Percentiles rank a stretch among this genome's conserved stretches.
phyloP scores from a whole-genome alignment of 2,113 vertebrate species.

The Camelus bactrianus region DNA sequence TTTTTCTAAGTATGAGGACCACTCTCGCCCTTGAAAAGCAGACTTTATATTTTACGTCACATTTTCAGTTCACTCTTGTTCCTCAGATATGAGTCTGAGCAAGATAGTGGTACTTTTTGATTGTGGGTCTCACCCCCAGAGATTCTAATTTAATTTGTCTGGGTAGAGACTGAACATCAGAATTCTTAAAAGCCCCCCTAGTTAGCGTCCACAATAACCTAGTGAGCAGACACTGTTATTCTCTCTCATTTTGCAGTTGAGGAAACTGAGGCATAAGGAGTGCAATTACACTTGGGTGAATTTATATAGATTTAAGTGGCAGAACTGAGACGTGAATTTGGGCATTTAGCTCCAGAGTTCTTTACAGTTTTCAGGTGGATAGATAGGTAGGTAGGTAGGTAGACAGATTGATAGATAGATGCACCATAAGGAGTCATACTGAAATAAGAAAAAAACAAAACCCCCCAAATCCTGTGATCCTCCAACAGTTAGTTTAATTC shows the following conservation, averaged over 20 bases:
- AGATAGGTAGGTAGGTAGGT: background rate
- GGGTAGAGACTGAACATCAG: background rate
- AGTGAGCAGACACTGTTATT: background rate
- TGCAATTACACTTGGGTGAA: background rate
- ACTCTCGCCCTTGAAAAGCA: constrained; percentile 27
- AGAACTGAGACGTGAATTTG: background rate
- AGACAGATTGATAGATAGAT: background rate
- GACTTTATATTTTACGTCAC: constrained; percentile 38
- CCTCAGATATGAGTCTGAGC: background rate
- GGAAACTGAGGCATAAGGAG: background rate
- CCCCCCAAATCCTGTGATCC: background rate
- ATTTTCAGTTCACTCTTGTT: background rate
- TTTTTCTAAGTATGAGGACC: background rate
- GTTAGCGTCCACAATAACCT: background rate
- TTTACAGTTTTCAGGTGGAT: background rate
- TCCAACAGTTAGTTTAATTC: background rate
- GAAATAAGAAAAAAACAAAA: background rate
- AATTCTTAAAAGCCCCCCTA: background rate
- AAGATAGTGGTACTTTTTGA: background rate
- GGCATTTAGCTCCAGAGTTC: background rate
- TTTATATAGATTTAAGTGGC: background rate
- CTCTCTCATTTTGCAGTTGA: background rate
- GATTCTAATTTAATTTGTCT: background rate
- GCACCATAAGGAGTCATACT: background rate
- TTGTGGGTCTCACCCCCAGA: background rate